Evolutionary conservation across 2,888 invertebrate genomes (phyloP).

Genomic region (Luffia ferchaultella): DNA sequence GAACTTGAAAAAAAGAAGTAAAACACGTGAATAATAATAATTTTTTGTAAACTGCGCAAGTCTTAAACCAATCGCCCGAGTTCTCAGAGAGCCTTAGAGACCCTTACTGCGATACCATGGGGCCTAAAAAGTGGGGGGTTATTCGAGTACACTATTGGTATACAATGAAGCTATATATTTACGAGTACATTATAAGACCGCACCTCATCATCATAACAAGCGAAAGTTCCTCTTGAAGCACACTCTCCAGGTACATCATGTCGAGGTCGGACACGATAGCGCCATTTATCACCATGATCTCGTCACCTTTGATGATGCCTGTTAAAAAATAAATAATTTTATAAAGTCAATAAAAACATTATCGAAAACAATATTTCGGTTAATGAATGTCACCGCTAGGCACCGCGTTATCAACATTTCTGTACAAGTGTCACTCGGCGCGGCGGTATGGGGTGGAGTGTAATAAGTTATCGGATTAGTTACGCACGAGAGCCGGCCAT

Average conservation of each 20-base stretch:
- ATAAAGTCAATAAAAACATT: not conserved
- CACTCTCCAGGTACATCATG: constrained; percentile 99
- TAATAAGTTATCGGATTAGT: not conserved
- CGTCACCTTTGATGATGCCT: constrained; percentile 98
- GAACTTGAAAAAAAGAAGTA: no score
- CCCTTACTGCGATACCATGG: no score
- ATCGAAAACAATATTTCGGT: no score
- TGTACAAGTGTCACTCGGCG: not conserved
- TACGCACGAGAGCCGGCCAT: not conserved
- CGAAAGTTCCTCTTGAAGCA: constrained; percentile 92
- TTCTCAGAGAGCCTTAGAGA: no score
- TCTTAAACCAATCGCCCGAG: no score
- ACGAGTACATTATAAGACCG: no score
- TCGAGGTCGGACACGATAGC: constrained; percentile 97
- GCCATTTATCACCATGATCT: constrained; percentile 98
- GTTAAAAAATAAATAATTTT: constrained; percentile 33
- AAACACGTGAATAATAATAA: no score
- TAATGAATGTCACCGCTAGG: not conserved
- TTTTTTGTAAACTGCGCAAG: no score
- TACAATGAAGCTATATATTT: no score
- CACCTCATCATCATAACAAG: constrained; percentile 97
- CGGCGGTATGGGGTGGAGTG: not conserved
- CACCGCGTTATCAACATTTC: not conserved
- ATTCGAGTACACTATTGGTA: no score
- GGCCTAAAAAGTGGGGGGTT: no score